Evolutionary conservation across 1,140 invertebrate species (phyloP), one percentile per base, ranked within the genome.

Genomic region (Saccostrea cuccullata): DNA sequence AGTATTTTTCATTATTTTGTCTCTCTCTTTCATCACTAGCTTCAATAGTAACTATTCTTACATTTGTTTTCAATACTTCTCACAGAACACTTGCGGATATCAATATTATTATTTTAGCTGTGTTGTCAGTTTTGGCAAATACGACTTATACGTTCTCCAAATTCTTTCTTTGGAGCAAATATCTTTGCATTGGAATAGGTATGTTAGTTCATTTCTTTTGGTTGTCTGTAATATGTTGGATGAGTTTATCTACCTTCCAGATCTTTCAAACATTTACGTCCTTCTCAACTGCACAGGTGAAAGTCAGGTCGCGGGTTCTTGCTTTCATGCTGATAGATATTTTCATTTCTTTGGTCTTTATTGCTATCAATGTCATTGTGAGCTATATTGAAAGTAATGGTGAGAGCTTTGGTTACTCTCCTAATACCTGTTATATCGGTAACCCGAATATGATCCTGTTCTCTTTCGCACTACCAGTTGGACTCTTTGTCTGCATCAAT

Each of bases 261-360:
- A 36, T 77, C 70, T 77, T 77, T 77, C 70, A 77, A 77, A 36
- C 70, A 77, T 77, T 77, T 77, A 77, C 70, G 2, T 77, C 70
- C 30, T 77, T 77, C 70, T 5, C 8, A 15, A 77, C 12, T 15
- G 9, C 26, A 36, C 8, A 77, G 2, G 26, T 77, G 23, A 77
- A 77, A 77, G 70, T 77, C 12, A 36, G 23, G 23, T 77, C 70
- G 30, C 23, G 30, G 26, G 70, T 77, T 12, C 23, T 77, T 30
- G 23, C 8, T 30, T 30, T 26, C 26, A 12, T 77, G 26, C 26
- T 77, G 26, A 26, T 77, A 36, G 23, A 77, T 30, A 5, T 77
- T 2, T 15, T 77, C 15, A 36, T 77, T 2, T 77, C 26, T 36
- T 77, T 12, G 9, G 9, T 26, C 0, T 15, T 36, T 15, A 36